Evolutionary conservation across 35 echinoderm and acorn worm genomes (phyloP).

Genomic region (Heliocidaris tuberculata): DNA sequence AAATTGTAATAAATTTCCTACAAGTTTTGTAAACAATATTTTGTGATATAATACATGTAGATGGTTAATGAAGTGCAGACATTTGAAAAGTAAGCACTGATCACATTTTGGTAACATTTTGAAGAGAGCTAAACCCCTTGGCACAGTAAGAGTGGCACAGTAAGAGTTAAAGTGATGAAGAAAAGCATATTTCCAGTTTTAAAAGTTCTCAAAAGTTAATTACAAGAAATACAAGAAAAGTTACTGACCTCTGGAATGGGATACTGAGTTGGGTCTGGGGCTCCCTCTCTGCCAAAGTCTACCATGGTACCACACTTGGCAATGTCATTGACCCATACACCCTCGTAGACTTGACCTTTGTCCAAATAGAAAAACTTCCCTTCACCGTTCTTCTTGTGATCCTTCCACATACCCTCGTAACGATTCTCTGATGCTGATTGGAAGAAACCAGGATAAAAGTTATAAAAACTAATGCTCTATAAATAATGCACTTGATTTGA

Average conservation of each 20-base stretch:
- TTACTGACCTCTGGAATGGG: constrained; percentile 83
- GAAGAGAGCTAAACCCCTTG: no score
- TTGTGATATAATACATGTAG: no score
- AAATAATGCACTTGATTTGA: no score
- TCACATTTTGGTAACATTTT: no score
- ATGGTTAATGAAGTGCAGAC: no score
- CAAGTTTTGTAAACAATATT: no score
- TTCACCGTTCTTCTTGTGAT: constrained; percentile 91
- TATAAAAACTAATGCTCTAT: background rate
- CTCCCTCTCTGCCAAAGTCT: constrained; percentile 96
- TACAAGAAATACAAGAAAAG: background rate
- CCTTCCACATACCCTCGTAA: constrained; percentile 94
- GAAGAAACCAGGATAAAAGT: constrained; percentile 21
- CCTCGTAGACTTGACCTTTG: constrained; percentile 96
- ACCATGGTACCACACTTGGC: constrained; percentile 90
- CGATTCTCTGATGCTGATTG: constrained; percentile 80
- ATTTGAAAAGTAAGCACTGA: no score
- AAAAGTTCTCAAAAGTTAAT: no score
- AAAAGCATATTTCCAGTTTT: no score
- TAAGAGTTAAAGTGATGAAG: no score
- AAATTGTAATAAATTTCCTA: no score
- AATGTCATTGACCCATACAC: constrained; percentile 95
- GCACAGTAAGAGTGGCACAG: no score
- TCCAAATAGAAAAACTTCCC: constrained; percentile 94
- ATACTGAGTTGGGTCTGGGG: constrained; percentile 94